phyloP scores from a whole-genome alignment of 2,113 vertebrate genomes.

The Lichenostomus cassidix region DNA sequence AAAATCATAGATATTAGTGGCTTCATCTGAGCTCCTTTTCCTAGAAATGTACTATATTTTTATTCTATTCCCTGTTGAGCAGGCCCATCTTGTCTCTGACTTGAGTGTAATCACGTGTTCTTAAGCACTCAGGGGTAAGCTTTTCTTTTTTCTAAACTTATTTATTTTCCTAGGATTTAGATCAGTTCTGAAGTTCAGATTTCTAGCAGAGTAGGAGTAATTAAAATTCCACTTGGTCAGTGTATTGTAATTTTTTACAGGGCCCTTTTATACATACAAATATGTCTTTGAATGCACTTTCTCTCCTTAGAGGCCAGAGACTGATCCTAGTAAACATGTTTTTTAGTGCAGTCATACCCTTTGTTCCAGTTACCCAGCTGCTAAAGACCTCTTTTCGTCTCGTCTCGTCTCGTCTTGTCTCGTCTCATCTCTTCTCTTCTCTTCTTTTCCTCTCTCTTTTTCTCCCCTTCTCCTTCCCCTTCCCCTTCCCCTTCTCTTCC shows the following conservation, averaged over 20 bases:
- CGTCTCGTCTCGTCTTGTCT: no score
- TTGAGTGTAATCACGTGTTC: not conserved
- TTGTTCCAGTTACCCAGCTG: not conserved
- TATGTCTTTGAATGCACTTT: not conserved
- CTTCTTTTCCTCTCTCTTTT: no score
- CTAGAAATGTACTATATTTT: not conserved
- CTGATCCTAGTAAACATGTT: not conserved
- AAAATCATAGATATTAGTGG: not conserved
- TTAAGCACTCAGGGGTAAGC: not conserved
- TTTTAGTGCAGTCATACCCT: not conserved
- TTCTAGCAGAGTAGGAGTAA: not conserved
- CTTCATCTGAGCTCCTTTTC: not conserved
- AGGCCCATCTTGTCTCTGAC: not conserved
- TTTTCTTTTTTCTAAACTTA: not conserved
- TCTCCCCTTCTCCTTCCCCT: no score
- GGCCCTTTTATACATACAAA: not conserved
- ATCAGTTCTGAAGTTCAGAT: not conserved
- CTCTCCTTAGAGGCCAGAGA: not conserved
- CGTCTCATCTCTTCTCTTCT: no score
- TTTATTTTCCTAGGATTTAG: not conserved
- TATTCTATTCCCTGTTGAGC: not conserved
- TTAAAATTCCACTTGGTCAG: not conserved
- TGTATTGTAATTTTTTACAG: not conserved
- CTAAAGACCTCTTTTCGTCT: accelerated
- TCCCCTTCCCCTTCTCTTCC: no score